Percentiles rank a stretch among this genome's conserved stretches.
These are phyloP conservation scores for Chauna torquata DNA, from an alignment of 2,113 vertebrate genomes.

Conservation along the genomic window DNA sequence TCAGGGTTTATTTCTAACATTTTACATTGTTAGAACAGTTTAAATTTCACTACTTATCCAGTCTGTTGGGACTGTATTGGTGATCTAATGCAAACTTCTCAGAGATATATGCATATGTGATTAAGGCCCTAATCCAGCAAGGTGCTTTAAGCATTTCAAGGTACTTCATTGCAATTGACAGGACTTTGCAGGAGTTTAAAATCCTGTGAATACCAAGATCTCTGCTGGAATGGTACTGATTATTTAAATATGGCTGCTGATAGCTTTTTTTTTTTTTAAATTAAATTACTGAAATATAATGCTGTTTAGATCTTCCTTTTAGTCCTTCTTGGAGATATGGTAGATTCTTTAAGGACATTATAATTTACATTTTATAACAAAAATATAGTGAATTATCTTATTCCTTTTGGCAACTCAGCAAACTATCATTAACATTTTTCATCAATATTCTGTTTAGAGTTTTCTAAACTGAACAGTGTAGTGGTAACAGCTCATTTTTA, in stretches of 20 bases:
- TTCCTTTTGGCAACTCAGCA: slow-evolving; percentile 64
- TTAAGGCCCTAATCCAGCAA: neutral
- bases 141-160: neutral
- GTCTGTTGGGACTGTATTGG: slow-evolving; percentile 24
- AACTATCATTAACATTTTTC: slow-evolving; percentile 72
- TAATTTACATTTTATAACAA: slow-evolving; percentile 60
- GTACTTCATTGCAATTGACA: neutral
- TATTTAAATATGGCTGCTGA: neutral
- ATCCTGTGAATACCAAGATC: neutral
- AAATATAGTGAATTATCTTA: slow-evolving; percentile 43
- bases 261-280: neutral
- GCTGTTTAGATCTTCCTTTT: slow-evolving; percentile 33
- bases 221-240: neutral
- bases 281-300: slow-evolving; percentile 13
- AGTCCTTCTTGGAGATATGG: slow-evolving; percentile 14
- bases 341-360: slow-evolving; percentile 46
- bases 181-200: neutral
- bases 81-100: slow-evolving; percentile 27
- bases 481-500: slow-evolving; percentile 74
- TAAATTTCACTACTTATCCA: slow-evolving; percentile 39
- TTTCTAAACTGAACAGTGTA: slow-evolving; percentile 69
- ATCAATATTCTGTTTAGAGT: slow-evolving; percentile 71
- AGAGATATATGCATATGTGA: neutral
- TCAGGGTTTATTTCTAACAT: neutral
- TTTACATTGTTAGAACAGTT: neutral